A percentile compares a stretch with the other conserved stretches of the same genome.
Conservation (phyloP, 2,888 invertebrate species). For the Zeuzera pyrina region DNA sequence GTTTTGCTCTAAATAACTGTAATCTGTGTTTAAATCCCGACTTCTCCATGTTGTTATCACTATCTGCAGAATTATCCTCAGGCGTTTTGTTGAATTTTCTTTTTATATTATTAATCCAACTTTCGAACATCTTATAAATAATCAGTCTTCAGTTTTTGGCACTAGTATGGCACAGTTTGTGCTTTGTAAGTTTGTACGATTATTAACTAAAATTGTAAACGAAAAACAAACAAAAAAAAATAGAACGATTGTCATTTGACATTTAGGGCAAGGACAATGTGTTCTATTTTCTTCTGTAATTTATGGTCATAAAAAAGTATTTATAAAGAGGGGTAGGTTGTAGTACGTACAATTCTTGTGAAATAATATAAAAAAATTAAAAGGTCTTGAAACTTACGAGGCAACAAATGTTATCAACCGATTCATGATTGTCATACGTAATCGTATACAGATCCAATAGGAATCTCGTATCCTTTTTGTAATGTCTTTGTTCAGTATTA, state of each 20-base stretch:
- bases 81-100: slow-evolving; percentile 56
- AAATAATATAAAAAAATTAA: slow-evolving; percentile 2
- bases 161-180: slow-evolving; percentile 52
- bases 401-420: slow-evolving; percentile 80
- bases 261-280: slow-evolving; percentile 60
- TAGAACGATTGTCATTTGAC: slow-evolving; percentile 34
- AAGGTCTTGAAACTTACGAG: slow-evolving; percentile 63
- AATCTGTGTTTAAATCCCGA: slow-evolving; percentile 44
- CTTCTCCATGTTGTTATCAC: slow-evolving; percentile 34
- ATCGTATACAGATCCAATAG: slow-evolving; percentile 88
- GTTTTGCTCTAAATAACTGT: slow-evolving; percentile 45
- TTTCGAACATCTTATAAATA: slow-evolving; percentile 62
- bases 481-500: slow-evolving; percentile 79
- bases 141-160: slow-evolving; percentile 58
- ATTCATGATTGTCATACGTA: slow-evolving; percentile 88
- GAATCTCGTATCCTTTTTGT: slow-evolving; percentile 90
- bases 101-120: slow-evolving; percentile 53
- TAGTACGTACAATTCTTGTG: too few species aligned
- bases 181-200: slow-evolving; percentile 27
- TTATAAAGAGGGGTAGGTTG: too few species aligned
- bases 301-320: too few species aligned
- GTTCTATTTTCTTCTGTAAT: slow-evolving; percentile 35
- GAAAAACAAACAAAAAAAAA: slow-evolving; percentile 26
- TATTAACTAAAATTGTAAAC: background rate
- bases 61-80: slow-evolving; percentile 21